Evolutionary conservation across 2,113 vertebrate genomes (phyloP).

Genomic region (Sinosuthora webbiana): DNA sequence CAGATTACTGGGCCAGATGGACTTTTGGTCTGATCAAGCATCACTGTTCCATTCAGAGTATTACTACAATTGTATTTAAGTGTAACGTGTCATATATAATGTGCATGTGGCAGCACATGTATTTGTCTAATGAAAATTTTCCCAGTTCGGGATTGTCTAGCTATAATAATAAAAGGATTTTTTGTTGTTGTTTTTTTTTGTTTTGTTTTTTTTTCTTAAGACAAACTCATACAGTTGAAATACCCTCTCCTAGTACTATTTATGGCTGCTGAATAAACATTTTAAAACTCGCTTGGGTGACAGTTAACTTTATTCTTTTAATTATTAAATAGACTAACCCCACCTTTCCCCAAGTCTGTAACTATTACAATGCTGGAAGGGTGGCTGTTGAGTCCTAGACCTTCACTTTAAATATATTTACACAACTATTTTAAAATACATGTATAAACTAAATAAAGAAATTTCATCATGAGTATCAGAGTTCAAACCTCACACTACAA

Average conservation of each 20-base stretch:
- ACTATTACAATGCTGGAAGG: not conserved
- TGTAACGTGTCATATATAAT: not conserved
- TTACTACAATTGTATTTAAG: not conserved
- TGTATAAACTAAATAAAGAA: not conserved
- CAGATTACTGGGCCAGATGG: not conserved
- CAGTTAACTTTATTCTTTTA: not conserved
- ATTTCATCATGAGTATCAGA: not conserved
- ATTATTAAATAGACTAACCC: not conserved
- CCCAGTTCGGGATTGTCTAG: not conserved
- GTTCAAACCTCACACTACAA: not conserved
- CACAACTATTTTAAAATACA: not conserved
- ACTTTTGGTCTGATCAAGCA: not conserved
- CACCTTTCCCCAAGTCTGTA: not conserved
- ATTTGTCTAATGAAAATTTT: not conserved
- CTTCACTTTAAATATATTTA: not conserved
- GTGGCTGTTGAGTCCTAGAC: not conserved
- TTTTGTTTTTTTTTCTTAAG: not conserved
- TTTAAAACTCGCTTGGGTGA: not conserved
- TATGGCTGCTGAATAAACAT: not conserved
- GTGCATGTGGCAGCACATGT: not conserved
- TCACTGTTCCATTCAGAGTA: not conserved
- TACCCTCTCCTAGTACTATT: not conserved
- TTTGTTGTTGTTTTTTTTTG: fast-evolving
- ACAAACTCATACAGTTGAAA: not conserved
- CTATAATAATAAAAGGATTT: not conserved